phyloP scores from a whole-genome alignment of 1,140 invertebrate genomes.

The Apis dorsata region DNA sequence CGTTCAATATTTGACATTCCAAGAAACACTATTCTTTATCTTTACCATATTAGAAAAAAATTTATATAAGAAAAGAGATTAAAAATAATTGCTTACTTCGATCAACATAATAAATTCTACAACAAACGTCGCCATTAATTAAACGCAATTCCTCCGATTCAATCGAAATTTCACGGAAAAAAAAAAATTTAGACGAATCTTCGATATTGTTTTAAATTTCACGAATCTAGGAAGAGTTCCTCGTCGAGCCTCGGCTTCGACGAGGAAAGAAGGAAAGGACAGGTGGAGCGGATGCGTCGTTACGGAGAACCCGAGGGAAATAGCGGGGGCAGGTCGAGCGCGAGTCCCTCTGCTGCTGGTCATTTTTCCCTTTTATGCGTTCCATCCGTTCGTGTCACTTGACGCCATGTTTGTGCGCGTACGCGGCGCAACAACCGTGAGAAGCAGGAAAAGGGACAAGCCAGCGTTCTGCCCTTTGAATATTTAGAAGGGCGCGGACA shows the following conservation, averaged over 20 bases:
- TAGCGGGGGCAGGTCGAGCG: constrained; percentile 56
- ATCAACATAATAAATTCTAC: too few species aligned
- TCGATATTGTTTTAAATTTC: constrained; percentile 47
- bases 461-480: constrained; percentile 63
- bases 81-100: too few species aligned
- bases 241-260: not conserved
- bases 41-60: too few species aligned
- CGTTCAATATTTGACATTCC: too few species aligned
- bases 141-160: too few species aligned
- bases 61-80: too few species aligned
- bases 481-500: constrained; percentile 71
- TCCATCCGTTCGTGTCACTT: constrained; percentile 76
- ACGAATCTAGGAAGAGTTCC: constrained; percentile 39
- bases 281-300: constrained; percentile 36
- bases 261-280: not conserved
- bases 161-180: not conserved
- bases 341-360: constrained; percentile 68
- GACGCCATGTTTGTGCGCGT: constrained; percentile 46
- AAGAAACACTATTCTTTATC: too few species aligned
- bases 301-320: constrained; percentile 72
- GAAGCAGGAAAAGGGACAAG: not conserved
- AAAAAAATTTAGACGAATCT: too few species aligned
- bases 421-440: constrained; percentile 5
- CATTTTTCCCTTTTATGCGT: constrained; percentile 78
- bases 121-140: too few species aligned